A percentile compares a stretch with the other conserved stretches of the same genome.
These are phyloP conservation scores for Lutjanus erythropterus DNA, from an alignment of 2,113 vertebrate species.

Conservation along the genomic window DNA sequence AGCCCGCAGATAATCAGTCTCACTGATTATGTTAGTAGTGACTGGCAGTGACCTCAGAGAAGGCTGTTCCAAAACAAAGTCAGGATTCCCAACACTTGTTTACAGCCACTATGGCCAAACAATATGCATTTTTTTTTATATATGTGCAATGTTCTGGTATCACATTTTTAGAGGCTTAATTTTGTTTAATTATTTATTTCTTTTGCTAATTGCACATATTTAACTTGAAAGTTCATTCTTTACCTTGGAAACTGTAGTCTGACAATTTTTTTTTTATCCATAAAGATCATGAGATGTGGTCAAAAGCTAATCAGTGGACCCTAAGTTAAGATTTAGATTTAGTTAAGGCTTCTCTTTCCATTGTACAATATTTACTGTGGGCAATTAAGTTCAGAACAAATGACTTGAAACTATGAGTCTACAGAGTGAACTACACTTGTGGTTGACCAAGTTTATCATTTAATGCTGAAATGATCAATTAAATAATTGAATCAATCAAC, in stretches of 20 bases:
- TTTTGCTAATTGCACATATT: neutral
- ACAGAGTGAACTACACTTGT: neutral
- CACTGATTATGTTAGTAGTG: conserved; percentile 59
- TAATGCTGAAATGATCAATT: neutral
- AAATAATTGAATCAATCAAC: neutral
- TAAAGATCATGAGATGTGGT: neutral
- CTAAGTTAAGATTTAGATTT: neutral
- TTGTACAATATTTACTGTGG: neutral
- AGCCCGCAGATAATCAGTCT: conserved; percentile 56
- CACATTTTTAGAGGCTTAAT: neutral
- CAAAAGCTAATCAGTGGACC: neutral
- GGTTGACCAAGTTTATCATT: neutral
- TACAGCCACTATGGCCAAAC: neutral
- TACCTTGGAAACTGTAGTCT: neutral
- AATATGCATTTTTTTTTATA: neutral
- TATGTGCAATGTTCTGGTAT: neutral
- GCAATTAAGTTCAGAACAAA: neutral
- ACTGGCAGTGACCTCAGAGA: conserved; percentile 56
- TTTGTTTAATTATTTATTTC: neutral
- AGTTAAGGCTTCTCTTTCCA: no score
- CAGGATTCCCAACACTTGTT: conserved; percentile 3
- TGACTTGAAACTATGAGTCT: neutral
- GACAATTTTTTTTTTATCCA: no score
- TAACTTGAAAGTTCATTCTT: neutral
- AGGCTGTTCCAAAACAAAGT: conserved; percentile 35